Evolutionary conservation across 1,140 invertebrate species (phyloP).

Genomic region (Apis dorsata): DNA sequence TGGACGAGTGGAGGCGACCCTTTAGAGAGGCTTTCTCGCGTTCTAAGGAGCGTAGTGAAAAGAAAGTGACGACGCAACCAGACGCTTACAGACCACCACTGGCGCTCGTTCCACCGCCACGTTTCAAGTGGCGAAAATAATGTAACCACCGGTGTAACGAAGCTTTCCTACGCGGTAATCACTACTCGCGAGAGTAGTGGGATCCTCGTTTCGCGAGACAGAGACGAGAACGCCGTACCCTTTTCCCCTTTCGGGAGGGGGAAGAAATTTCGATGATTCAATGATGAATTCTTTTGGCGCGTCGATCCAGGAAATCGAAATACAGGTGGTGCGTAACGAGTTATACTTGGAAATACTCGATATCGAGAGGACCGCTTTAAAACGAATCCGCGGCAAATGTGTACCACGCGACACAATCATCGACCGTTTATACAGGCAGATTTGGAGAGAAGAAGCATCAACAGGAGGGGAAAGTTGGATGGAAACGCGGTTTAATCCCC

Average conservation of each 20-base stretch:
- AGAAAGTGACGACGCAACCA: slow-evolving; percentile 8
- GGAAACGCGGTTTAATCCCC: slow-evolving; percentile 49
- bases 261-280: background rate
- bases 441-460: background rate
- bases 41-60: slow-evolving; percentile 20
- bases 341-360: too few relatives aligned
- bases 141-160: slow-evolving; percentile 34
- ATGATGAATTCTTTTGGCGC: too few relatives aligned
- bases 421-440: background rate
- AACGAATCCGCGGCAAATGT: background rate
- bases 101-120: slow-evolving; percentile 17
- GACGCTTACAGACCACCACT: slow-evolving; percentile 22
- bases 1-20: slow-evolving; percentile 25
- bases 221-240: background rate
- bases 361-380: too few relatives aligned
- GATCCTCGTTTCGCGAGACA: background rate
- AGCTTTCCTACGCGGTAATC: slow-evolving; percentile 47
- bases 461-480: background rate
- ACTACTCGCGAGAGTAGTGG: background rate
- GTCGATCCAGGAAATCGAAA: too few relatives aligned
- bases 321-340: background rate
- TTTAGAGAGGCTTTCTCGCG: slow-evolving; percentile 26
- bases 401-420: background rate
- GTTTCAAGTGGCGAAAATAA: slow-evolving; percentile 42
- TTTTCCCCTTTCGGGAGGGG: background rate